phyloP scores from a whole-genome alignment of 2,113 vertebrate genomes.

The Isurus oxyrinchus region DNA sequence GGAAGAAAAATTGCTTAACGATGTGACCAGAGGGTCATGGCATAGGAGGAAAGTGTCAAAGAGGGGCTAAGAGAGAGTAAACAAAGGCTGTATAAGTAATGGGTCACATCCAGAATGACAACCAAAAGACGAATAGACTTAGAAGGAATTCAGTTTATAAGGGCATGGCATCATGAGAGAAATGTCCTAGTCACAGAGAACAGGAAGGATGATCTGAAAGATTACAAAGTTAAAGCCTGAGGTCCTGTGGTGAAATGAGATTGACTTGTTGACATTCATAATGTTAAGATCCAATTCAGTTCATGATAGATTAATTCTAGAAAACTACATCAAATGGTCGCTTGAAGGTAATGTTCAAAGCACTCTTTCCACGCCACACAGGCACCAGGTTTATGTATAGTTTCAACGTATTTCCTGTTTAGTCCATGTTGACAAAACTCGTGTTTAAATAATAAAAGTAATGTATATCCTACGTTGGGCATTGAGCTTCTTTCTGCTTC shows the following conservation, averaged over 20 bases:
- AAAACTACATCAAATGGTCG: neutral
- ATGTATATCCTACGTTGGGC: neutral
- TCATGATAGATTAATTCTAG: neutral
- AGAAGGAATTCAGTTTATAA: neutral
- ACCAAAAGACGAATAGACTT: neutral
- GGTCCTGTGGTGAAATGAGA: neutral
- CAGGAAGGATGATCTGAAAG: neutral
- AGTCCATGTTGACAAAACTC: neutral
- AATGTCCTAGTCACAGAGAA: neutral
- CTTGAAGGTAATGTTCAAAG: neutral
- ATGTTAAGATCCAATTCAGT: neutral
- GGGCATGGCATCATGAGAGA: neutral
- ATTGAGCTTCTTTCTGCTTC: slow-evolving; percentile 24
- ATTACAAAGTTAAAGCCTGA: neutral
- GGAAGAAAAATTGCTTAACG: neutral
- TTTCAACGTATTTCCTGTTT: neutral
- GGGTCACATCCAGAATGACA: neutral
- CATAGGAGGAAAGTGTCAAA: neutral
- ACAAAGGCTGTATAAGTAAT: neutral
- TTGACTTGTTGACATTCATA: neutral
- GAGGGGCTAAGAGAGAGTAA: neutral
- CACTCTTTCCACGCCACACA: neutral
- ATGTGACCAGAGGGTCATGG: neutral
- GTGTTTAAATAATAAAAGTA: slow-evolving; percentile 10
- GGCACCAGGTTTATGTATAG: neutral